Evolutionary conservation across 2,113 vertebrate species (phyloP).

Genomic region (Pygoscelis adeliae): DNA sequence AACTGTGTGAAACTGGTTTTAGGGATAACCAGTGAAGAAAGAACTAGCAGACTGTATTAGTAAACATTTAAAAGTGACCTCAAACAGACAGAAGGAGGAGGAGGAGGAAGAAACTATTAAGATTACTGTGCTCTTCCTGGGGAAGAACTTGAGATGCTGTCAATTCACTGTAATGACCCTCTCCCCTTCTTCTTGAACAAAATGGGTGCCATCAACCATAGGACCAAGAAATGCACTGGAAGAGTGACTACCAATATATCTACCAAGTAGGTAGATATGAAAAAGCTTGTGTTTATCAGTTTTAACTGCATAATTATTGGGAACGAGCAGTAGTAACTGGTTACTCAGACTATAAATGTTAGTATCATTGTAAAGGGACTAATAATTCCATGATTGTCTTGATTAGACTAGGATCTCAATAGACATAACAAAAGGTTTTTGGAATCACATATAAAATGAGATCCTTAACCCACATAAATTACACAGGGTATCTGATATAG

Average conservation of each 20-base stretch:
- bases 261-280: neutral
- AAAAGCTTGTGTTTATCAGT: neutral
- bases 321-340: neutral
- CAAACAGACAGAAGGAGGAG: neutral
- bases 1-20: neutral
- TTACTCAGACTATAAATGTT: neutral
- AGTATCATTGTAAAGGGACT: neutral
- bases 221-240: neutral
- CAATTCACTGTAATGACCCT: neutral
- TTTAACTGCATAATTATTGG: neutral
- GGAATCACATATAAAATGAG: neutral
- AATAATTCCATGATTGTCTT: neutral
- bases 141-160: neutral
- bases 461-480: neutral
- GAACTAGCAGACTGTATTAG: neutral
- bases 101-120: neutral
- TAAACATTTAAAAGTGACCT: neutral
- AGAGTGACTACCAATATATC: neutral
- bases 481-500: neutral
- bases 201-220: neutral
- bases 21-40: neutral
- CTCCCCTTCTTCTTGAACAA: neutral
- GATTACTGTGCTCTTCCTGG: neutral
- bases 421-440: neutral
- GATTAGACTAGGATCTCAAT: neutral